phyloP scores from a whole-genome alignment of 2,797 vertebrate species.

The Aplochiton taeniatus region DNA sequence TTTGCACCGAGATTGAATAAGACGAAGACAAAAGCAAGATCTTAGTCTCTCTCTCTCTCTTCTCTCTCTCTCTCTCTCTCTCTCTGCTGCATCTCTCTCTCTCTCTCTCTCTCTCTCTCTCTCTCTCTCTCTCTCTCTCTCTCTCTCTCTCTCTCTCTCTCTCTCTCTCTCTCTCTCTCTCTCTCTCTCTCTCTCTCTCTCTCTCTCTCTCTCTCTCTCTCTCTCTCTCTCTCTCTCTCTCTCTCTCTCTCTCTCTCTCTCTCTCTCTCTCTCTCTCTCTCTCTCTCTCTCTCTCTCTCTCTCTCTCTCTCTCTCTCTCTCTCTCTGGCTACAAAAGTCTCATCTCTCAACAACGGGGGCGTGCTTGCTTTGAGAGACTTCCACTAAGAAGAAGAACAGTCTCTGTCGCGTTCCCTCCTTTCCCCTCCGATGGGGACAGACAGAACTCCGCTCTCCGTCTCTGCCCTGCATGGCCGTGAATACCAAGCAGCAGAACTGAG shows the following conservation, averaged over 20 bases:
- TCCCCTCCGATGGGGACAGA: slow-evolving; percentile 16
- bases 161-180: neutral
- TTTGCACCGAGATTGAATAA: slow-evolving; percentile 46
- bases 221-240: too few relatives aligned
- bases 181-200: too few relatives aligned
- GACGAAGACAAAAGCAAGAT: slow-evolving; percentile 56
- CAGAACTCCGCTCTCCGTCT: slow-evolving; percentile 41
- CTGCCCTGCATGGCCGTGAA: slow-evolving; percentile 41
- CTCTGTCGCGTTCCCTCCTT: too few relatives aligned
- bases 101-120: neutral
- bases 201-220: slow-evolving; percentile 37
- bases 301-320: neutral
- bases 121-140: neutral
- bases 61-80: slow-evolving; percentile 31
- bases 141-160: neutral
- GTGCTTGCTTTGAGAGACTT: neutral
- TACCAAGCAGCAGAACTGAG: slow-evolving; percentile 47
- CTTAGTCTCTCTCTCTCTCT: slow-evolving; percentile 24
- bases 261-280: too few relatives aligned
- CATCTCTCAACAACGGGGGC: neutral
- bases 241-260: slow-evolving; percentile 35
- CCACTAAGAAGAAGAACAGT: neutral
- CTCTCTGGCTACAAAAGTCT: too few relatives aligned
- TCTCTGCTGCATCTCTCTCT: slow-evolving; percentile 8
- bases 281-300: slow-evolving; percentile 37